Base-by-base conservation (phyloP, 2,797 vertebrate species). In the Chlorospingus flavigularis region DNA sequence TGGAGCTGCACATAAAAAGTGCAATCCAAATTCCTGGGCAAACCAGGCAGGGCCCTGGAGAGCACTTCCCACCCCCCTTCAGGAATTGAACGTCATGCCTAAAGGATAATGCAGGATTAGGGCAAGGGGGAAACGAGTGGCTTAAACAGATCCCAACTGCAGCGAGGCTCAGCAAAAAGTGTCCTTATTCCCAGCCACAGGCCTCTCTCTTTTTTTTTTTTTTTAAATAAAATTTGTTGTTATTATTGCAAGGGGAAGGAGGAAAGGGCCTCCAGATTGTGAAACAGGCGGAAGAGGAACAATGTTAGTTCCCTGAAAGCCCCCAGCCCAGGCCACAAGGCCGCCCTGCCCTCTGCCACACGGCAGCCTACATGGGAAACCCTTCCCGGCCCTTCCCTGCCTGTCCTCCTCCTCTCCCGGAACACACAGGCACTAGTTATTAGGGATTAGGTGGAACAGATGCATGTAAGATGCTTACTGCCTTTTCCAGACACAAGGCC, bases 381-480 rank as follows among this genome's bases (percentile, higher is more conserved):
- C 66, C 67, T 90, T 81, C 83, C 78, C 7, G 0, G 66, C 73
- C 80, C 86, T 91, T 94, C 85, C 81, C 62, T 3, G 8, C 48
- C 14, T 10, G 13, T 75, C 65, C 55, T 39, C 83, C 72, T 53
- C 70, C 68, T 55, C 85, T 82, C 33, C 50, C 37, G 10, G 82
- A 94, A 87, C 91, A 95, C 96, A 97, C 95, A 96, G 94, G 95
- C 93, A 11, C 83, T 54, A 80, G 65, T 96, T 94, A 94, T 67
- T 85, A 85, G 93, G 97, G 97, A 98, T 98, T 98, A 97, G 94
- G 91, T 82, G 75, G 97, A 97, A 96, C 97, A 97, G 94, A 96
- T 94, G 97, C 92, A 93, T 82, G 62, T 97, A 97, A 98, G 97
- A 97, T 95, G 97, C 97, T 97, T 96, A 96, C 9, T 15, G 97